A percentile compares a stretch with the other conserved stretches of the same genome.
Conservation (phyloP, 2,113 vertebrate species). For the Myanophis thanlyinensis region DNA sequence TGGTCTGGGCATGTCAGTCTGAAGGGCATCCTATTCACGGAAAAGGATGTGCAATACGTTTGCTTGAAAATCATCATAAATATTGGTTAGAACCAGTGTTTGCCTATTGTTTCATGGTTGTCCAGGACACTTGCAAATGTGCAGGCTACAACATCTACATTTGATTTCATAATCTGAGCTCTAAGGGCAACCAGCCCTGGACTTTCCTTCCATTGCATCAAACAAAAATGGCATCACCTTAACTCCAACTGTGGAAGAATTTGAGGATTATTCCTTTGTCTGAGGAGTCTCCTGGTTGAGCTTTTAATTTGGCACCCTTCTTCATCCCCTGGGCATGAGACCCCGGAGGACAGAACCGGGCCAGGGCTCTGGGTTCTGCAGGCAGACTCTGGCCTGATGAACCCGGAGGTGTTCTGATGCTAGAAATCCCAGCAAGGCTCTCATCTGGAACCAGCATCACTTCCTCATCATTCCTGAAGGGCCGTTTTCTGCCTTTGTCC, state of each 20-base stretch:
- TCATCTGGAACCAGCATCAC: conserved; percentile 55
- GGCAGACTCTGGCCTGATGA: not conserved
- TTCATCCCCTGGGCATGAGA: not conserved
- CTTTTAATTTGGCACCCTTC: not conserved
- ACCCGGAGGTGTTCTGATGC: conserved; percentile 31
- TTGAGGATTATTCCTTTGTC: not conserved
- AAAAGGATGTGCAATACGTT: not conserved
- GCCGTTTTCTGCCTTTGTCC: conserved; percentile 56
- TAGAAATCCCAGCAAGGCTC: conserved; percentile 57
- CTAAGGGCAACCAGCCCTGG: not conserved
- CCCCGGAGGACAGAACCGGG: not conserved
- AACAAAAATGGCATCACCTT: not conserved
- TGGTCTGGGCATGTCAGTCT: no score
- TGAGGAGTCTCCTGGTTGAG: not conserved
- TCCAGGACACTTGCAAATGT: not conserved
- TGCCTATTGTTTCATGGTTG: not conserved
- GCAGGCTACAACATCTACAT: not conserved
- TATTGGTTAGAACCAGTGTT: not conserved
- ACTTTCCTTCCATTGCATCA: not conserved
- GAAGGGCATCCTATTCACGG: not conserved
- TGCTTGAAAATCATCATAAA: not conserved
- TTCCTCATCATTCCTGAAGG: conserved; percentile 59
- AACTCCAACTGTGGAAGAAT: not conserved
- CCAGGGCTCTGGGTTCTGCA: no score
- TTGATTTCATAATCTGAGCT: not conserved